Evolutionary conservation across 2,888 invertebrate species (phyloP), one percentile per base, ranked within the genome.

Genomic region (Cephalotes varians): DNA sequence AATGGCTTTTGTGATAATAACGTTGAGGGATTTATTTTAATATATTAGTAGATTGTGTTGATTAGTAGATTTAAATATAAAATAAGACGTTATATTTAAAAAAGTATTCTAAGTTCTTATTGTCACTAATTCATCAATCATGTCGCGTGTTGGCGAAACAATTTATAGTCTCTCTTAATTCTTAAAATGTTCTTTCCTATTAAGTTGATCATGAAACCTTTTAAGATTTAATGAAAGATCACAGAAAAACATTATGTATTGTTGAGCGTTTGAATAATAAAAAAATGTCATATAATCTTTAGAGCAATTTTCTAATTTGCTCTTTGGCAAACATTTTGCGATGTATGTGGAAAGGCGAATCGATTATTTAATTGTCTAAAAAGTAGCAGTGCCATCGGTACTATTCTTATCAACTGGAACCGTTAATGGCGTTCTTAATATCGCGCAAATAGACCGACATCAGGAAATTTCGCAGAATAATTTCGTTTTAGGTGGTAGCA

Each of bases 381-480:
- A 40, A 67, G 54, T 51, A 40, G 15, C 9, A 25, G 40, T 67
- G 54, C 67, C 76, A 54, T 10, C 51, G 25, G 51, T 51, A 28
- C 58, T 76, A 76, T 65, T 28, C 12, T 54, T 10, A 28, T 67
- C 28, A 28, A 25, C 15, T 54, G 51, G 40, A 54, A 65, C 7
- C 51, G 28, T 40, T 76, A 76, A 76, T 76, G 37, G 65, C 76
- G 25, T 54, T 54, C 76, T 76, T 76, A 76, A 76, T 76, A 76
- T 76, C 67, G 54, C 67, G 54, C 40, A 76, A 76, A 76, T 76
- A 76, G 76, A 76, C 67, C 51, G 25, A n/a, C 76, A 54, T 21
- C n/a, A 40, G 28, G 67, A 76, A 76, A 76, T 76, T 76, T 76
- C 67, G 40, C 67, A 54, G 67, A 76, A 76, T 76, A 76, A 76